Evolutionary conservation across 2,888 invertebrate genomes (phyloP).

Genomic region (Epirrita christyi): DNA sequence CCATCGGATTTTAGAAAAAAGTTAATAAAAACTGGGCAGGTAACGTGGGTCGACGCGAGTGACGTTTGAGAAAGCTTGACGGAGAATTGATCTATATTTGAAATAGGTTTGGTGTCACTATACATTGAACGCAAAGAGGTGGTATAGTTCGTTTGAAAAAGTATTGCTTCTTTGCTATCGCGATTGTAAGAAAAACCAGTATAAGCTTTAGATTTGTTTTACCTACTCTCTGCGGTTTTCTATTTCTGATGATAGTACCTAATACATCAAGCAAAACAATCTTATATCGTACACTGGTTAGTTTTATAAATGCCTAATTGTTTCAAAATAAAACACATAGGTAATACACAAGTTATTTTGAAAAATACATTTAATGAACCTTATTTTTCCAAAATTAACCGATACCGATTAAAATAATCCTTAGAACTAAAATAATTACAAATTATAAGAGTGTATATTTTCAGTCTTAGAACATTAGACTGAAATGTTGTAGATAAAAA

Average conservation of each 20-base stretch:
- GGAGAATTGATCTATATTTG: slow-evolving; percentile 44
- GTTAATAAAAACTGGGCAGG: slow-evolving; percentile 14
- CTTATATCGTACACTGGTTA: too few species aligned
- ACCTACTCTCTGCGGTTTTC: too few species aligned
- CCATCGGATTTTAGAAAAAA: slow-evolving; percentile 7
- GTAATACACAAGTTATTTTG: slow-evolving; percentile 20
- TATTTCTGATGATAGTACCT: too few species aligned
- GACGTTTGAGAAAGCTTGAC: slow-evolving; percentile 39
- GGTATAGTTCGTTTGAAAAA: neutral
- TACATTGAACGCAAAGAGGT: neutral
- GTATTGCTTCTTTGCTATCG: neutral
- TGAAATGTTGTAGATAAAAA: slow-evolving; percentile 15
- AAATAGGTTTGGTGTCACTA: slow-evolving; percentile 39
- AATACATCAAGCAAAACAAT: too few species aligned
- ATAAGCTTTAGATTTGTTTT: too few species aligned
- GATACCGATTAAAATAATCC: slow-evolving; percentile 42
- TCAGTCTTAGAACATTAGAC: slow-evolving; percentile 35
- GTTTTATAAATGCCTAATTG: too few species aligned
- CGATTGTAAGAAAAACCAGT: too few species aligned
- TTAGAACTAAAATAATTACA: slow-evolving; percentile 36
- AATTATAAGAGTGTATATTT: slow-evolving; percentile 7
- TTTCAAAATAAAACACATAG: neutral
- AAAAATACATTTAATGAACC: slow-evolving; percentile 51
- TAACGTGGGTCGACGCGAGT: slow-evolving; percentile 10
- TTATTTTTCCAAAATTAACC: slow-evolving; percentile 46